Evolutionary conservation across 2,797 vertebrate species (phyloP).

Genomic region (Enteromius anoplus): DNA sequence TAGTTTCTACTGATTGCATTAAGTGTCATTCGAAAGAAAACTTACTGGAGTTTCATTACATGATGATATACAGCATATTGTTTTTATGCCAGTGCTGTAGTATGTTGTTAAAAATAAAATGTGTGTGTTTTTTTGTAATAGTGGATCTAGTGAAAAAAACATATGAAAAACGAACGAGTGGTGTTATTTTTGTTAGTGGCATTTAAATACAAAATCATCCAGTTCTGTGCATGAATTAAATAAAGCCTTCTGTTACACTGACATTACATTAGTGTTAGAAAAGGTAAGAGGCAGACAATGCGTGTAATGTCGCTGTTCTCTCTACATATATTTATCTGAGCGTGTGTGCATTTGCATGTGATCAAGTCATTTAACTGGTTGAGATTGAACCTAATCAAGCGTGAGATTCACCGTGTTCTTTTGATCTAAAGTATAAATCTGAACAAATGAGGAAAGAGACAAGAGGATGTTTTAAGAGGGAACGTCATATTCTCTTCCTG

Average conservation of each 20-base stretch:
- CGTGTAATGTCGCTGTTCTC: slow-evolving; percentile 54
- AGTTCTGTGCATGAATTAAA: slow-evolving; percentile 1
- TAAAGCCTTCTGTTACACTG: slow-evolving; percentile 27
- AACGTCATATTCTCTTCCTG: slow-evolving; percentile 39
- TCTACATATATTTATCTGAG: slow-evolving; percentile 39
- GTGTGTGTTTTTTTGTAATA: not conserved
- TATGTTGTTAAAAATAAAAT: not conserved
- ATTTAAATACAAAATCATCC: not conserved
- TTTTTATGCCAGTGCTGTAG: not conserved
- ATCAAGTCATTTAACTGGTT: slow-evolving; percentile 58
- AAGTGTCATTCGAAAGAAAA: not conserved
- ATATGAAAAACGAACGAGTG: not conserved
- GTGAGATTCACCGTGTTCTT: slow-evolving; percentile 58
- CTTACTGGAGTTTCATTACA: not conserved
- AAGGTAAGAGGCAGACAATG: slow-evolving; percentile 50
- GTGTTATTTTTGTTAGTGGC: not conserved
- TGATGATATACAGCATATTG: not conserved
- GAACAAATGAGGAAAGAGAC: slow-evolving; percentile 53
- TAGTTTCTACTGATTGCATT: not conserved
- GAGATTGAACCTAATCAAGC: slow-evolving; percentile 61
- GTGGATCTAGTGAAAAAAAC: not conserved
- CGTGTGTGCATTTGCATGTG: slow-evolving; percentile 36
- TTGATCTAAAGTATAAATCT: slow-evolving; percentile 60
- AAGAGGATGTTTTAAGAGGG: slow-evolving; percentile 37
- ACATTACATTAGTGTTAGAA: slow-evolving; percentile 51